Evolutionary conservation across 2,113 vertebrate species (phyloP).

Genomic region (Casuarius casuarius): DNA sequence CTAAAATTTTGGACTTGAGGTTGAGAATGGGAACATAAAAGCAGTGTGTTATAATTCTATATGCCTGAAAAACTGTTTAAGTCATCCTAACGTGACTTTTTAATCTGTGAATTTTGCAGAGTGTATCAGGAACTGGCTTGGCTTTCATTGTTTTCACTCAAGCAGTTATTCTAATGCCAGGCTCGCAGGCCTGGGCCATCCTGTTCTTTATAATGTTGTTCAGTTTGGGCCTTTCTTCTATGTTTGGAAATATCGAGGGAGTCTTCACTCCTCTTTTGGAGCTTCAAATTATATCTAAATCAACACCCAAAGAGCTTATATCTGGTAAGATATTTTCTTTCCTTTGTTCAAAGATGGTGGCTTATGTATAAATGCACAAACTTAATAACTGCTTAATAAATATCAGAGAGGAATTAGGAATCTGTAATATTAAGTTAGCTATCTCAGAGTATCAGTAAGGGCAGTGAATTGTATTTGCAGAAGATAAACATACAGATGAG

Average conservation of each 20-base stretch:
- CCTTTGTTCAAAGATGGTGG: background rate
- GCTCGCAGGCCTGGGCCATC: conserved; percentile 87
- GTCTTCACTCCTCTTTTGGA: conserved; percentile 86
- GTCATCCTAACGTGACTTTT: background rate
- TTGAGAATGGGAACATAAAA: background rate
- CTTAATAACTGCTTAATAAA: background rate
- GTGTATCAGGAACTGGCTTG: conserved; percentile 89
- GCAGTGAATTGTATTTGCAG: background rate
- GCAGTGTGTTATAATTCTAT: background rate
- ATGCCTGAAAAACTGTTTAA: background rate
- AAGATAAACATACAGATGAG: background rate
- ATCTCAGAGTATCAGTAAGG: background rate
- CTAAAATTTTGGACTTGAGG: background rate
- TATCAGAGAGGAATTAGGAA: background rate
- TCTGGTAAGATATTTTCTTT: conserved; percentile 80
- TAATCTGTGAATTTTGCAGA: conserved; percentile 72
- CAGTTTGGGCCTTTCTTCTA: conserved; percentile 89
- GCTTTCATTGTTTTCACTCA: conserved; percentile 92
- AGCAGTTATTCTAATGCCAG: conserved; percentile 87
- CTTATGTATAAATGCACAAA: background rate
- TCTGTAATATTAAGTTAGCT: background rate
- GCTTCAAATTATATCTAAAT: conserved; percentile 73
- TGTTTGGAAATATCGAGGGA: conserved; percentile 92
- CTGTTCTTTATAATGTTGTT: conserved; percentile 95
- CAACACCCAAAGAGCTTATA: conserved; percentile 80